These are phyloP conservation scores for Peromyscus aztecus DNA, from an alignment of 2,797 vertebrate genomes.

Conservation along the genomic window DNA sequence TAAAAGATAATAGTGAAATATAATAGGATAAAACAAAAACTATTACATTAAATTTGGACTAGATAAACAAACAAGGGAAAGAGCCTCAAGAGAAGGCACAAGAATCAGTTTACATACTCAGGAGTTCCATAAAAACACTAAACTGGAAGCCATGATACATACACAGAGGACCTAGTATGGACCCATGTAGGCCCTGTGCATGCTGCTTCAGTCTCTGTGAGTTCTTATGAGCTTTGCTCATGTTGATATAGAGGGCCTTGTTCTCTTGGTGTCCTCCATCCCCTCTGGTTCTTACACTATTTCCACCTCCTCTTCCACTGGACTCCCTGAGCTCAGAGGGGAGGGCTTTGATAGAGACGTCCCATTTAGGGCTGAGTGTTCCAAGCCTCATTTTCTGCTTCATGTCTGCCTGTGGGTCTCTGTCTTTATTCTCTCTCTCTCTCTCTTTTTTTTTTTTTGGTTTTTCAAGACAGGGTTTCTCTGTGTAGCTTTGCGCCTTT, in stretches of 20 bases:
- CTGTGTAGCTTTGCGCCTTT: no score
- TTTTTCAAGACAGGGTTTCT: no score
- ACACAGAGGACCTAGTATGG: neutral
- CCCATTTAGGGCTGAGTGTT: neutral
- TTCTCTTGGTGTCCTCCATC: neutral
- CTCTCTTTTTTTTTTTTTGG: no score
- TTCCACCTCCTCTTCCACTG: neutral
- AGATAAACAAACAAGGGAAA: neutral
- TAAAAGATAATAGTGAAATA: neutral
- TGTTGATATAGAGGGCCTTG: neutral
- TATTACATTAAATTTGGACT: neutral
- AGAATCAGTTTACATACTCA: neutral
- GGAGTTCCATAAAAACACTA: neutral
- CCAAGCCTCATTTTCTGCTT: neutral
- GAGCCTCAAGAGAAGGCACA: neutral
- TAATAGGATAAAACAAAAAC: neutral
- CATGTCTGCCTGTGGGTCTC: neutral
- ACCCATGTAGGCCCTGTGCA: neutral
- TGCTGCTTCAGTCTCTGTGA: neutral
- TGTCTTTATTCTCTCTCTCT: no score
- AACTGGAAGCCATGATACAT: neutral
- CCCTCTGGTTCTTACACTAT: neutral
- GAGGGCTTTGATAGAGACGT: neutral
- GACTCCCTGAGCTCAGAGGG: neutral
- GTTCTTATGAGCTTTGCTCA: neutral